These are phyloP conservation scores for Merluccius polli DNA, from an alignment of 2,797 vertebrate genomes.

Conservation along the genomic window DNA sequence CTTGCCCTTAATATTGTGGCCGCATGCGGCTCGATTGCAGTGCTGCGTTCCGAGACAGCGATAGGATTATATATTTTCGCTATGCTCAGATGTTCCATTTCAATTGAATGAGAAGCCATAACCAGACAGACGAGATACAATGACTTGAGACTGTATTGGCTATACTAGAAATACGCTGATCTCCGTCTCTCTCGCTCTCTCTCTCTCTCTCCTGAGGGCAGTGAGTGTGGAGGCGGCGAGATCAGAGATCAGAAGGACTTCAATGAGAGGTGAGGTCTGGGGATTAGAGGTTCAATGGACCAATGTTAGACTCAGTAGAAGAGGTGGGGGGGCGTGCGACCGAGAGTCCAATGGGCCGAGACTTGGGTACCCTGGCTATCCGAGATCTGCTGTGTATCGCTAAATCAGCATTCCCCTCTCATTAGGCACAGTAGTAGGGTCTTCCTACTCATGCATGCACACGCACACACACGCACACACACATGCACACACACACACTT, in stretches of 20 bases:
- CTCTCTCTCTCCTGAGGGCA: neutral
- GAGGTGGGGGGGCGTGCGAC: no score
- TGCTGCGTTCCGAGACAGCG: constrained; percentile 16
- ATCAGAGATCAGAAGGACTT: constrained; percentile 24
- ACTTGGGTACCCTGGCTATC: neutral
- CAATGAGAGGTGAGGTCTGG: constrained; percentile 16
- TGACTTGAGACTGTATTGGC: neutral
- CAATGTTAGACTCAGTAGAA: neutral
- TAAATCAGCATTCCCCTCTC: constrained; percentile 31
- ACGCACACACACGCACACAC: neutral
- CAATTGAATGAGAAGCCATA: constrained; percentile 20
- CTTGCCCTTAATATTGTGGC: constrained; percentile 16
- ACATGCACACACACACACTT: no score
- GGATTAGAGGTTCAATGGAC: constrained; percentile 13
- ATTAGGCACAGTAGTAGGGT: constrained; percentile 26
- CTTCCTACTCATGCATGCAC: constrained; percentile 11
- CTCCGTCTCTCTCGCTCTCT: no score
- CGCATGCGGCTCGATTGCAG: constrained; percentile 18
- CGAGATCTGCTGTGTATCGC: constrained; percentile 15
- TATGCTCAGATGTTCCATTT: constrained; percentile 14
- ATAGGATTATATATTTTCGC: neutral
- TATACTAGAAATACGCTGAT: no score
- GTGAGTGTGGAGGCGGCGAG: constrained; percentile 2
- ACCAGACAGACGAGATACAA: constrained; percentile 24
- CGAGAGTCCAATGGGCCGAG: no score